These are phyloP conservation scores for Mesaphorura yosii DNA, from an alignment of 1,140 invertebrate genomes.

Conservation along the genomic window DNA sequence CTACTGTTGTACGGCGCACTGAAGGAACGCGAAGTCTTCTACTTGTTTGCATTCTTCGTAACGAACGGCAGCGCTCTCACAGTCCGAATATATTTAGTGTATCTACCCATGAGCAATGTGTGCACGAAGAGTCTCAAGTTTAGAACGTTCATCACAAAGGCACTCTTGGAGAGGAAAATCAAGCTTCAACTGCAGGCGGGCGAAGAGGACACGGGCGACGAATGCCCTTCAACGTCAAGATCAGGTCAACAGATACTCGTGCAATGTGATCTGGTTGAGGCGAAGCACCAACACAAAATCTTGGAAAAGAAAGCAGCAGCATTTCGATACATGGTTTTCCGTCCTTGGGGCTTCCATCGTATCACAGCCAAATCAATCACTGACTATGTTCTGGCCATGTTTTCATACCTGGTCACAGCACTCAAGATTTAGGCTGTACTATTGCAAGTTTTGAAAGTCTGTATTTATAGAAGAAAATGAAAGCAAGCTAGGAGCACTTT, in stretches of 20 bases:
- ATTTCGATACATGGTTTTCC: neutral
- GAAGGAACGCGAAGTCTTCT: neutral
- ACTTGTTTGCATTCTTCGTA: neutral
- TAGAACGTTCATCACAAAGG: neutral
- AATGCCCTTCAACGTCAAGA: too few relatives aligned
- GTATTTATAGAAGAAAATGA: too few relatives aligned
- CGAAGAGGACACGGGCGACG: neutral
- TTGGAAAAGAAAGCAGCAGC: too few relatives aligned
- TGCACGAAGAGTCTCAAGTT: neutral
- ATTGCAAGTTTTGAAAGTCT: too few relatives aligned
- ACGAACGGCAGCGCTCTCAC: neutral
- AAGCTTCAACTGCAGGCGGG: neutral
- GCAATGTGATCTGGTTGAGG: too few relatives aligned
- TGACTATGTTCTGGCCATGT: slow-evolving; percentile 2
- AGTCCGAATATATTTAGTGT: neutral
- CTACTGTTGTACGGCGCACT: neutral
- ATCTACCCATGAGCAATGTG: slow-evolving; percentile 1
- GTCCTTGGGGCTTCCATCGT: neutral
- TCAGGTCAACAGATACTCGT: too few relatives aligned
- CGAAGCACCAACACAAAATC: too few relatives aligned
- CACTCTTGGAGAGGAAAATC: too few relatives aligned
- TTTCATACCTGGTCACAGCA: slow-evolving; percentile 2
- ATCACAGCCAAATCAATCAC: neutral
- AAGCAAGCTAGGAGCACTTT: too few relatives aligned
- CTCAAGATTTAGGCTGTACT: too few relatives aligned